Percentiles rank a stretch among this genome's conserved stretches.
phyloP scores from a whole-genome alignment of 1,140 invertebrate genomes.

The Vollenhovia emeryi region DNA sequence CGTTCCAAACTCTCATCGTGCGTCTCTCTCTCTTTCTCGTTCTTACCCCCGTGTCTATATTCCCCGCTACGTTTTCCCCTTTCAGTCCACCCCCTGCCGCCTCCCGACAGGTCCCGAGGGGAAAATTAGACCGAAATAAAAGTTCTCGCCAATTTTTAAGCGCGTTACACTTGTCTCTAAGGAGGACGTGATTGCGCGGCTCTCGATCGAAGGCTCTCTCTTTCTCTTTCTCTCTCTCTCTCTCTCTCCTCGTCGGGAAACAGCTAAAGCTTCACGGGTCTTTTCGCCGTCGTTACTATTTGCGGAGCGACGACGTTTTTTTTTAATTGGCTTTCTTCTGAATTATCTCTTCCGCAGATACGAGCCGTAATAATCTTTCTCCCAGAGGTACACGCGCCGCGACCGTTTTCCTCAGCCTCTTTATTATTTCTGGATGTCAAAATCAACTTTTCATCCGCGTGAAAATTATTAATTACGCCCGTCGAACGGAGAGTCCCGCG shows the following conservation, averaged over 20 bases:
- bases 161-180: slow-evolving; percentile 67
- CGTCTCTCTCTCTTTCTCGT: slow-evolving; percentile 49
- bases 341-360: no score
- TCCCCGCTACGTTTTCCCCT: slow-evolving; percentile 36
- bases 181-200: slow-evolving; percentile 57
- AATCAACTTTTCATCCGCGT: neutral
- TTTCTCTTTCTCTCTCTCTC: no score
- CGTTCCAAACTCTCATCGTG: slow-evolving; percentile 77
- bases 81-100: slow-evolving; percentile 38
- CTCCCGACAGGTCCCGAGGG: slow-evolving; percentile 69
- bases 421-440: neutral
- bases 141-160: slow-evolving; percentile 79
- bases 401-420: slow-evolving; percentile 6
- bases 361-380: neutral
- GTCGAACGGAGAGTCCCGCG: neutral
- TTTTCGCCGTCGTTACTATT: neutral
- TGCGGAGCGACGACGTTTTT: neutral
- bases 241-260: slow-evolving; percentile 30
- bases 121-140: slow-evolving; percentile 80
- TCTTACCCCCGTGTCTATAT: slow-evolving; percentile 49
- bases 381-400: no score
- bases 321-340: slow-evolving; percentile 25
- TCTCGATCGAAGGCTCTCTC: slow-evolving; percentile 39
- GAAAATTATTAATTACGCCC: slow-evolving; percentile 1
- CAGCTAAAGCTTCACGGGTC: slow-evolving; percentile 21